Conservation (phyloP, 2,113 vertebrate species). For the Spermophilus dauricus region DNA sequence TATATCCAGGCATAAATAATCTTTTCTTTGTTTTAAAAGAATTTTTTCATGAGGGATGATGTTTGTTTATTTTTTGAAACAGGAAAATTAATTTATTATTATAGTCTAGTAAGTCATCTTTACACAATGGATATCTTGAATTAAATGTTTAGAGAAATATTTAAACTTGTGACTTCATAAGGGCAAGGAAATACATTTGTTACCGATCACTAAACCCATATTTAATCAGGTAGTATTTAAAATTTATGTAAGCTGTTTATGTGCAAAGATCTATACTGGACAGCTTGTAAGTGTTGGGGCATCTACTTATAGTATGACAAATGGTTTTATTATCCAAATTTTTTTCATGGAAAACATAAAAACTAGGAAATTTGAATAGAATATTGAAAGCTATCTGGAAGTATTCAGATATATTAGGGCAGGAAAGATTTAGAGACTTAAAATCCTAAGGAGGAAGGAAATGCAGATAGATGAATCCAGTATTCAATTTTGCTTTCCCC, state of each 20-base stretch:
- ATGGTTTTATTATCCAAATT: not conserved
- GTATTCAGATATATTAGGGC: not conserved
- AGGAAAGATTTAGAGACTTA: not conserved
- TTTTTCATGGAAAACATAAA: not conserved
- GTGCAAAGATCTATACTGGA: not conserved
- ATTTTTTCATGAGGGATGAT: not conserved
- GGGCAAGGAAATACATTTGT: not conserved
- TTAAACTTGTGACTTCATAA: conserved; percentile 36
- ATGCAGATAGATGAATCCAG: not conserved
- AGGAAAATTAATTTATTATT: conserved; percentile 37
- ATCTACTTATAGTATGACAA: not conserved
- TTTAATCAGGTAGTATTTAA: conserved; percentile 16
- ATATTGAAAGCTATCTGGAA: not conserved
- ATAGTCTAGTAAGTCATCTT: not conserved
- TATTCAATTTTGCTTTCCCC: not conserved
- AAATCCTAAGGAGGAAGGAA: not conserved
- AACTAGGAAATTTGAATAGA: not conserved
- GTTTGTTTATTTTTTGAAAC: conserved; percentile 14
- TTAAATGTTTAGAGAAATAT: not conserved
- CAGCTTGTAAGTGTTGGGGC: not conserved
- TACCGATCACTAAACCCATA: not conserved
- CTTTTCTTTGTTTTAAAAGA: not conserved
- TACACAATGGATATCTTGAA: not conserved
- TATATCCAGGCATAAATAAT: not conserved
- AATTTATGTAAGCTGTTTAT: not conserved